Conservation (phyloP, 2,113 vertebrate species). For the Leptosomus discolor region DNA sequence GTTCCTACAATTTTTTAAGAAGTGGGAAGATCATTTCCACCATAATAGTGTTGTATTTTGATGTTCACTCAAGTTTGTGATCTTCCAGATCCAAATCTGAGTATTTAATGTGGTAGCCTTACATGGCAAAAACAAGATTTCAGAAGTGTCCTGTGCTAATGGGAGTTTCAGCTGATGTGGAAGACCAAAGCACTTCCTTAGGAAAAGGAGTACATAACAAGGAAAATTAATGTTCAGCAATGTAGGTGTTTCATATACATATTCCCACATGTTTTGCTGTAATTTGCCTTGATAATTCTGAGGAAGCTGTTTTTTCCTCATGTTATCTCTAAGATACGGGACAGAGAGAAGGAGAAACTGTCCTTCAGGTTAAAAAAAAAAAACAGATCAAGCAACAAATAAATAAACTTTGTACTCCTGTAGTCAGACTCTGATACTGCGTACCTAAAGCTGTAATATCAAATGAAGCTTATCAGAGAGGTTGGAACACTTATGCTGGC, state of each 20-base stretch:
- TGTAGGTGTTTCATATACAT: neutral
- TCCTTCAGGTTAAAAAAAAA: neutral
- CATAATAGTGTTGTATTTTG: neutral
- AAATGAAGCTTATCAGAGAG: constrained; percentile 14
- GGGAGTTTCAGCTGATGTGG: neutral
- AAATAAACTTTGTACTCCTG: neutral
- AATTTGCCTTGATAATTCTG: neutral
- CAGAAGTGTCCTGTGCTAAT: neutral
- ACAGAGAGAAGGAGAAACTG: neutral
- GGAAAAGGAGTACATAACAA: neutral
- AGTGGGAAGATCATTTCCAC: neutral
- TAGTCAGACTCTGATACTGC: neutral
- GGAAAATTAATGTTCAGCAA: neutral
- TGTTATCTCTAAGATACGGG: neutral
- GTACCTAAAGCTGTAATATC: neutral
- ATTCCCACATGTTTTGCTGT: neutral
- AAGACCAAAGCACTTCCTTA: neutral
- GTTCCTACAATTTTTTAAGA: neutral
- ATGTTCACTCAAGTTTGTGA: neutral
- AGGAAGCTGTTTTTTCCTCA: neutral
- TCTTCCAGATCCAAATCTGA: neutral
- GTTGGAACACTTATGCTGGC: neutral
- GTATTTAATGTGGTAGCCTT: neutral
- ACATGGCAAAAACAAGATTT: neutral
- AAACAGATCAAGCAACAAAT: neutral